These are phyloP conservation scores for Gonocerus acuteangulatus DNA, from an alignment of 2,888 invertebrate species.

Conservation along the genomic window DNA sequence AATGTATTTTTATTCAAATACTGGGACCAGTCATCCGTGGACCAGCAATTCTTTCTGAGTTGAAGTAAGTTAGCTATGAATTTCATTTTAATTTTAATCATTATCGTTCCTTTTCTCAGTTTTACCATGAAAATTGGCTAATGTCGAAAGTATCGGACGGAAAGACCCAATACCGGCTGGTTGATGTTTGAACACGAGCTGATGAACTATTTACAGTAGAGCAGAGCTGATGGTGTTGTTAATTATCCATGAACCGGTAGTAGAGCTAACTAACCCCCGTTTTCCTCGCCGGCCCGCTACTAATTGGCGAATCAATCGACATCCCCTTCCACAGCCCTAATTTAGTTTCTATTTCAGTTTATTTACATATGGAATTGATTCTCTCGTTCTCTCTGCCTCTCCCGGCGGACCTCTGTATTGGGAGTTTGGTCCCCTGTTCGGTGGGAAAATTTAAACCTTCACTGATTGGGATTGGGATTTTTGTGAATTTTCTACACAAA, in stretches of 20 bases:
- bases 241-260: not conserved
- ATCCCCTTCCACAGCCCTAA: conserved; percentile 24
- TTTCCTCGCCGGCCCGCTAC: not conserved
- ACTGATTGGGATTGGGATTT: not conserved
- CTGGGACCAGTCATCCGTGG: too few relatives aligned
- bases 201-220: conserved; percentile 24
- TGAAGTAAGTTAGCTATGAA: too few relatives aligned
- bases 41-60: too few relatives aligned
- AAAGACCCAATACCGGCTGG: too few relatives aligned
- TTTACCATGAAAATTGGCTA: too few relatives aligned
- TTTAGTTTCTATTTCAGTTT: conserved; percentile 24
- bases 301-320: conserved; percentile 26
- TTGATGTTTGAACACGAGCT: not conserved
- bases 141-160: too few relatives aligned
- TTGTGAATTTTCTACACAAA: too few relatives aligned
- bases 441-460: not conserved
- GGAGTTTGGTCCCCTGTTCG: not conserved
- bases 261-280: conserved; percentile 10
- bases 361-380: conserved; percentile 24
- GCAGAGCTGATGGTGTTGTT: not conserved
- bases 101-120: too few relatives aligned
- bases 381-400: conserved; percentile 1
- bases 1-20: too few relatives aligned
- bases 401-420: not conserved
- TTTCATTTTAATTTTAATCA: too few relatives aligned